Conservation (phyloP, 2,888 invertebrate genomes). For the Yponomeuta sedellus region DNA sequence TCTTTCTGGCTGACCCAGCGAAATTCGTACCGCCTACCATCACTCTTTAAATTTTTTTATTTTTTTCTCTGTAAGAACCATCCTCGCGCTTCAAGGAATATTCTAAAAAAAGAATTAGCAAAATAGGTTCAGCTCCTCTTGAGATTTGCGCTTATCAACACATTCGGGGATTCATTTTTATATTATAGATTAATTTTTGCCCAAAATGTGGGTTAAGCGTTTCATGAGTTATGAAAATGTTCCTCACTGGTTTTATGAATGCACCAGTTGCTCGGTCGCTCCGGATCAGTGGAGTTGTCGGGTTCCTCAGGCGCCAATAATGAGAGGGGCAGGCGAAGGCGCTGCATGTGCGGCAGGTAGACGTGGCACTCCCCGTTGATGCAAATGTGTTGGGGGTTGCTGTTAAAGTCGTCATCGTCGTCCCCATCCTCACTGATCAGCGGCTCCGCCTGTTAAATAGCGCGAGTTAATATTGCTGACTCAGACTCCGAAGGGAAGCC, state of each 20-base stretch:
- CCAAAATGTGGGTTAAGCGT: too few species aligned
- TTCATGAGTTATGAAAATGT: too few species aligned
- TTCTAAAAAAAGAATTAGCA: too few species aligned
- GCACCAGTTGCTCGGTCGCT: conserved; percentile 67
- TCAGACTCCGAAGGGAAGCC: not conserved
- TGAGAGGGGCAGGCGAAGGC: conserved; percentile 54
- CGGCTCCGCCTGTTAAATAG: conserved; percentile 23
- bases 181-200: too few species aligned
- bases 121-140: too few species aligned
- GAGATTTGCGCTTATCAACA: too few species aligned
- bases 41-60: too few species aligned
- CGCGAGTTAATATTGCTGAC: not conserved
- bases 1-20: too few species aligned
- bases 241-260: conserved; percentile 61
- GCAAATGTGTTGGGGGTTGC: conserved; percentile 62
- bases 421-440: conserved; percentile 36
- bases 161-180: too few species aligned
- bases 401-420: conserved; percentile 45
- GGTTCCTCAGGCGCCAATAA: conserved; percentile 46
- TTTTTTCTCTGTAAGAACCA: too few species aligned
- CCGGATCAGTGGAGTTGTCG: conserved; percentile 43
- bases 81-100: too few species aligned
- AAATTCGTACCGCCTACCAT: too few species aligned
- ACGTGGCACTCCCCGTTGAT: conserved; percentile 56
- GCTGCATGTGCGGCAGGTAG: conserved; percentile 57